Evolutionary conservation across 2,797 vertebrate genomes (phyloP), one percentile per base, ranked within the genome.

Genomic region (Brachymystax lenok): DNA sequence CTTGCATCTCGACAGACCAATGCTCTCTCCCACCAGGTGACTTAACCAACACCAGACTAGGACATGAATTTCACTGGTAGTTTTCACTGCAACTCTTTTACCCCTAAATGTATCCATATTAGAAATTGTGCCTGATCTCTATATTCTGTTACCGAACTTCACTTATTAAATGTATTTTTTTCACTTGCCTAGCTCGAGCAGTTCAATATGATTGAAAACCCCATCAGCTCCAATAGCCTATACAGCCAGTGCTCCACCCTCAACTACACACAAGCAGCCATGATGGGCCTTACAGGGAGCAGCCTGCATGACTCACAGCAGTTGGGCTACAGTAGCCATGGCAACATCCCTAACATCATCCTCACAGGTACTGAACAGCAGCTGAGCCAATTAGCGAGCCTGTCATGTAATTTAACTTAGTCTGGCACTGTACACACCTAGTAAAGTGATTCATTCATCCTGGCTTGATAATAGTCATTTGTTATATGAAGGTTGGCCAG

Each of bases 311-410:
- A 99, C 86, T 82, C 95, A 0, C 96, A 96, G 88, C 97, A 96
- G 83, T 95, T 99, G 0, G 91, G 91, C 83, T 99, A 97, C 90
- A 93, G 96, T 90, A 96, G 92, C 93, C 98, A 99, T 56, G 86
- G 96, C 80, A 96, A 97, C 93, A 99, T 99, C 93, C 98, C 98
- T 82, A 99, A 99, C 93, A 99, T 99, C 92, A 99, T 99, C 87
- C 95, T 99, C 72, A 99, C 98, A 95, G 98, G 98, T 99, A 92
- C 30, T 1, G 4, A 17, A 30, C n/a, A 63, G 30, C 54, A 40
- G 56, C 21, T n/a, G 7, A 46, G 56, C 27, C 54, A n/a, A 8
- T 12, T 30, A 46, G 16, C 27, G 2, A 24, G 17, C 27, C 12
- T 35, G 56, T 35, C 21, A 28, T 13, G 46, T 52, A 14, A 21